These are phyloP conservation scores for Agrochola lota DNA, from an alignment of 2,888 invertebrate genomes.

Conservation along the genomic window DNA sequence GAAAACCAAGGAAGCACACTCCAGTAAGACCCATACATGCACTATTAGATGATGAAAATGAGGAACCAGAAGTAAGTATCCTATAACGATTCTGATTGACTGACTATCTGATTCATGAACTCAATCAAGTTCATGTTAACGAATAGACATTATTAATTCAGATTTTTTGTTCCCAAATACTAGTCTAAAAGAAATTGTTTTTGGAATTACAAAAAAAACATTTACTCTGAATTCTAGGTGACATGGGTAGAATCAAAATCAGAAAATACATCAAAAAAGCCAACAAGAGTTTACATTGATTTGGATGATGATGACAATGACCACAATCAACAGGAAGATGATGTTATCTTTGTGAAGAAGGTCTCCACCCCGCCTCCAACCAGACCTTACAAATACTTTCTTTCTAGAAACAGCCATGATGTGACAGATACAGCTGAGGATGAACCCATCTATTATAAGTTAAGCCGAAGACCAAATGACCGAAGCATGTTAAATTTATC, in stretches of 20 bases:
- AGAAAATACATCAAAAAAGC: constrained; percentile 72
- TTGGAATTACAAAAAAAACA: neutral
- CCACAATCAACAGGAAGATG: constrained; percentile 77
- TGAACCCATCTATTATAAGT: constrained; percentile 77
- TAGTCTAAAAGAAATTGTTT: neutral
- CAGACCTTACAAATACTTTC: constrained; percentile 80
- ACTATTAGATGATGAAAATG: constrained; percentile 82
- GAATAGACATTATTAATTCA: neutral
- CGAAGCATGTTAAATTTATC: constrained; percentile 72
- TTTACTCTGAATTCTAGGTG: constrained; percentile 75
- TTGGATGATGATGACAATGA: constrained; percentile 78
- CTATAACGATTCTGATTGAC: neutral
- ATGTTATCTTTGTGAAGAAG: constrained; percentile 85
- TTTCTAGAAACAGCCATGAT: constrained; percentile 70
- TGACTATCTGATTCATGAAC: neutral
- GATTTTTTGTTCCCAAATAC: neutral
- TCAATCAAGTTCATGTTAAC: neutral
- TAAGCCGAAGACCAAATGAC: constrained; percentile 78
- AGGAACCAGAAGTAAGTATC: constrained; percentile 78
- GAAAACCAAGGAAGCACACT: constrained; percentile 80
- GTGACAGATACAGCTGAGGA: constrained; percentile 70
- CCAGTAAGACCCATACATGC: constrained; percentile 79
- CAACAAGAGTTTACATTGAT: constrained; percentile 80
- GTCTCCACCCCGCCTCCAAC: constrained; percentile 75
- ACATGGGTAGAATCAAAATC: constrained; percentile 79